Evolutionary conservation across 2,113 vertebrate genomes (phyloP).

Genomic region (Raja brachyura): DNA sequence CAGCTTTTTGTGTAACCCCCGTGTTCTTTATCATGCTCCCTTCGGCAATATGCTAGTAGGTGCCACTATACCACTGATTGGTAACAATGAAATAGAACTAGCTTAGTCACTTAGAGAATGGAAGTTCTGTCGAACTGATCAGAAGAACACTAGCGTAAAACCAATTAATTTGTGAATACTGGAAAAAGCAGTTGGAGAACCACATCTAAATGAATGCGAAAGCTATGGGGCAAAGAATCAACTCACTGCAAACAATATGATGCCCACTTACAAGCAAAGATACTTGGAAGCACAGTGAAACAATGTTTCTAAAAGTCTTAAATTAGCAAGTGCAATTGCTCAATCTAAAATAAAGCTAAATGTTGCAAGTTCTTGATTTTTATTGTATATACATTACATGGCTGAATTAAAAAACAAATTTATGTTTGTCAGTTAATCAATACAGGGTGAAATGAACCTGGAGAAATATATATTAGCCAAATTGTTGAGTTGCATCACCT

Average conservation of each 20-base stretch:
- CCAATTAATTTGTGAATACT: not conserved
- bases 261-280: too few relatives aligned
- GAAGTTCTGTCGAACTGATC: slow-evolving; percentile 41
- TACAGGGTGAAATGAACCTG: not conserved
- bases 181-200: not conserved
- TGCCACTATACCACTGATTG: slow-evolving; percentile 39
- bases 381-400: not conserved
- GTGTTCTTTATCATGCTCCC: slow-evolving; percentile 42
- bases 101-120: slow-evolving; percentile 38
- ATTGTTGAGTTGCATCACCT: not conserved
- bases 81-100: slow-evolving; percentile 28
- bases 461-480: not conserved
- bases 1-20: too few relatives aligned
- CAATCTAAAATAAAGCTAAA: not conserved
- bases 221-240: not conserved
- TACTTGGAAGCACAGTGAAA: not conserved
- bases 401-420: not conserved
- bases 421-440: not conserved
- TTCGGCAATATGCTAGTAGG: slow-evolving; percentile 25
- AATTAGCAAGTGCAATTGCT: not conserved
- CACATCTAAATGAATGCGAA: not conserved
- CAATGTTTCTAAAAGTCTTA: not conserved
- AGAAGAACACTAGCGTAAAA: slow-evolving; percentile 32
- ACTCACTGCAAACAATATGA: not conserved
- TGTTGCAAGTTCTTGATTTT: not conserved